phyloP scores from a whole-genome alignment of 2,888 invertebrate species.

The Hypolimnas misippus region DNA sequence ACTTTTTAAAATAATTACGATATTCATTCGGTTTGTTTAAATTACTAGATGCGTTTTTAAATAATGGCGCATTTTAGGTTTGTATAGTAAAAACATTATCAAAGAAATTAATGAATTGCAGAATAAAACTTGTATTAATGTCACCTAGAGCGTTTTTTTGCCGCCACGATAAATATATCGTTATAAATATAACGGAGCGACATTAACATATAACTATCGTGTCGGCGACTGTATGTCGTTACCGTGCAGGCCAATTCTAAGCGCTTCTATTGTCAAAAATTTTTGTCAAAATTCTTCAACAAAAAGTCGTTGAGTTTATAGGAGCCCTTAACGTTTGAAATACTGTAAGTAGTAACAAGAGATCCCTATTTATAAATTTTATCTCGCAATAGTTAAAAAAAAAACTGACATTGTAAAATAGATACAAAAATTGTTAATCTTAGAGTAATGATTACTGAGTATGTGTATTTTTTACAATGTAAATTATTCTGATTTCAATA shows the following conservation, averaged over 20 bases:
- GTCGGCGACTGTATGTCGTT: too few species aligned
- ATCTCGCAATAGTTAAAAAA: conserved; percentile 5
- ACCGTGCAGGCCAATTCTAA: too few species aligned
- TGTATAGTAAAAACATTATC: not conserved
- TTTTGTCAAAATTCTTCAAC: not conserved
- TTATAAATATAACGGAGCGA: too few species aligned
- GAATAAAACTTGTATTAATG: too few species aligned
- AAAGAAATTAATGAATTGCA: too few species aligned
- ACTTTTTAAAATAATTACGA: not conserved
- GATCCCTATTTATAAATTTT: conserved; percentile 22
- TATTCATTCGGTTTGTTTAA: not conserved
- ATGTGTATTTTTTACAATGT: conserved; percentile 84
- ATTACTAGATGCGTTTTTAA: not conserved
- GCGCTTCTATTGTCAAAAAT: too few species aligned
- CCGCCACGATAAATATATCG: too few species aligned
- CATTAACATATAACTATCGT: too few species aligned
- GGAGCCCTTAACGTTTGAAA: not conserved
- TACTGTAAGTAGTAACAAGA: conserved; percentile 3
- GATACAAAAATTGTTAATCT: conserved; percentile 73
- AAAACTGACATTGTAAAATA: conserved; percentile 63
- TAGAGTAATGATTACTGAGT: conserved; percentile 72
- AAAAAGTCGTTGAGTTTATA: not conserved
- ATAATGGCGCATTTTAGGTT: not conserved
- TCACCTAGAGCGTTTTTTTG: too few species aligned
- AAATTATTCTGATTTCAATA: conserved; percentile 84